Percentiles rank a stretch among this genome's conserved stretches.
Conservation (phyloP, 2,113 vertebrate genomes). For the Rhea pennata region DNA sequence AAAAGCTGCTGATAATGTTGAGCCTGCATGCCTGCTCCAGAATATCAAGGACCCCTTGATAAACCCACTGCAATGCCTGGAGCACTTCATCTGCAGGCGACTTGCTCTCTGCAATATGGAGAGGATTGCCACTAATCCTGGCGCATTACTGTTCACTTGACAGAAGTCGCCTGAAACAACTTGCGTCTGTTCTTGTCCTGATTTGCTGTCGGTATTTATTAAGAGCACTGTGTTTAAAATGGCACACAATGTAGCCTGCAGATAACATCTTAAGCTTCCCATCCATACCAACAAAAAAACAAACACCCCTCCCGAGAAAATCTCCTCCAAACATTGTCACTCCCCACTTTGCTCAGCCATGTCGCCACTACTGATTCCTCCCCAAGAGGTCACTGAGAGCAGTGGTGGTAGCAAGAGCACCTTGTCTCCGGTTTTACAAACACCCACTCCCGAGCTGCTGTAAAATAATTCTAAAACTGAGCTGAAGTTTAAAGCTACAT, state of each 20-base stretch:
- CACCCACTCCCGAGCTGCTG: not conserved
- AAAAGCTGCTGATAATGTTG: slow-evolving; percentile 29
- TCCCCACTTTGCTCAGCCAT: not conserved
- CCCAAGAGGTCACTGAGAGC: not conserved
- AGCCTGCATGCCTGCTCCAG: slow-evolving; percentile 10
- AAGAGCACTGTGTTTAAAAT: slow-evolving; percentile 70
- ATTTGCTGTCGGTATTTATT: slow-evolving; percentile 75
- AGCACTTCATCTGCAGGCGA: slow-evolving; percentile 69
- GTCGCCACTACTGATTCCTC: not conserved
- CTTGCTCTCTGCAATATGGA: slow-evolving; percentile 72
- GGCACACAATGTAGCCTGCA: slow-evolving; percentile 67
- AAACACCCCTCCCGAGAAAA: not conserved
- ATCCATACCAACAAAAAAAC: slow-evolving; percentile 39
- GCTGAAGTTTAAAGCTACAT: not conserved
- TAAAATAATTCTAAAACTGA: not conserved
- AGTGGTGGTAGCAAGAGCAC: not conserved
- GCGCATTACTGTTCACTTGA: slow-evolving; percentile 73
- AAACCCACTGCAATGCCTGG: slow-evolving; percentile 59
- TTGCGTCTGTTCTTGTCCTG: slow-evolving; percentile 72
- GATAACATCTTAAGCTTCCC: slow-evolving; percentile 70
- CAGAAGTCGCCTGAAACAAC: slow-evolving; percentile 76
- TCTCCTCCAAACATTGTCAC: slow-evolving; percentile 31
- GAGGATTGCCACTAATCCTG: slow-evolving; percentile 72
- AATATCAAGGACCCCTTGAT: slow-evolving; percentile 69
- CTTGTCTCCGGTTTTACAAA: not conserved